Percentiles rank a stretch among this genome's conserved stretches.
phyloP scores from a whole-genome alignment of 2,888 invertebrate genomes.

The Steromphala cineraria region DNA sequence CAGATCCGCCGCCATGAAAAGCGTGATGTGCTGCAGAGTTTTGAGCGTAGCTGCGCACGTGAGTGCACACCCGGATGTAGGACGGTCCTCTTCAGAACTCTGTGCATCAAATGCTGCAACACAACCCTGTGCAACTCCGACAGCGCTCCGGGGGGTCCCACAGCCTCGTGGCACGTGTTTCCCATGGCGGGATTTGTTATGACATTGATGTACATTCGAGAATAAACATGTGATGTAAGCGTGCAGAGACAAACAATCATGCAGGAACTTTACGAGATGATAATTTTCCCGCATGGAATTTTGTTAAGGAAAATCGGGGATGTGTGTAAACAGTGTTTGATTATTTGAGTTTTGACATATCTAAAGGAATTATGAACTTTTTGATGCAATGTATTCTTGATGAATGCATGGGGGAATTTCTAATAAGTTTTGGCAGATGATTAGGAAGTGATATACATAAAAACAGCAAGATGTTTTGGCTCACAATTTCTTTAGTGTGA shows the following conservation, averaged over 20 bases:
- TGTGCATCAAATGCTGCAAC: slow-evolving; percentile 30
- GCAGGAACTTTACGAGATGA: neutral
- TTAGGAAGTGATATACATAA: too few relatives aligned
- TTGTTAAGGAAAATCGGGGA: too few relatives aligned
- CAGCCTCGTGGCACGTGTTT: neutral
- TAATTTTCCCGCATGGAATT: too few relatives aligned
- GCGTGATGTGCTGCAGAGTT: neutral
- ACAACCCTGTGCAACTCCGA: slow-evolving; percentile 28
- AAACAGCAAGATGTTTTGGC: too few relatives aligned
- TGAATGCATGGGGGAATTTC: too few relatives aligned
- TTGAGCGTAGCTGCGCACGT: slow-evolving; percentile 25
- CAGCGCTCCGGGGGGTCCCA: neutral
- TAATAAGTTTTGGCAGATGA: too few relatives aligned
- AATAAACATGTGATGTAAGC: neutral
- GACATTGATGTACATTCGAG: neutral
- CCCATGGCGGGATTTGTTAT: neutral
- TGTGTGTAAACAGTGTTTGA: too few relatives aligned
- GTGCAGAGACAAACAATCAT: neutral
- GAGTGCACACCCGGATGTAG: slow-evolving; percentile 28
- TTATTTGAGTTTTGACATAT: too few relatives aligned
- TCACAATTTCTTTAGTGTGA: too few relatives aligned
- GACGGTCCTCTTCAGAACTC: neutral
- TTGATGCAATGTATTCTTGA: too few relatives aligned
- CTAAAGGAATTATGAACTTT: too few relatives aligned
- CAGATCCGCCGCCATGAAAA: slow-evolving; percentile 28